These are phyloP conservation scores for Drosophila infuscata DNA, from an alignment of 2,888 invertebrate species.

Conservation along the genomic window DNA sequence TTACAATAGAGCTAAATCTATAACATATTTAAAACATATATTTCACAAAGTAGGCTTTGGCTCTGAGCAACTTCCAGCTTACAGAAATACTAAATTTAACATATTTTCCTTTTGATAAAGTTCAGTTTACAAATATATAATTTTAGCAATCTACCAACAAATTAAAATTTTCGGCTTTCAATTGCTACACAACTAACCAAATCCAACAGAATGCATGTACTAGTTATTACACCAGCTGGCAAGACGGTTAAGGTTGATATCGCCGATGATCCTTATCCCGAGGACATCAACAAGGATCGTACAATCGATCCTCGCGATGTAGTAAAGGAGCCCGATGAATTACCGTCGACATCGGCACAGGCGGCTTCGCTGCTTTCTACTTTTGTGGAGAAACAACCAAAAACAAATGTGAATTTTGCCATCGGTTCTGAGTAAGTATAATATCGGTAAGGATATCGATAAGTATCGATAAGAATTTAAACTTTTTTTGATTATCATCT, in stretches of 20 bases:
- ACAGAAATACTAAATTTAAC: background rate
- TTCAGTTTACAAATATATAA: constrained; percentile 8
- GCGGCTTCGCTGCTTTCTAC: background rate
- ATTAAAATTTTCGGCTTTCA: constrained; percentile 45
- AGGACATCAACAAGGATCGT: background rate
- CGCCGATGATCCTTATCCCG: constrained; percentile 33
- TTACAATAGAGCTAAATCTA: background rate
- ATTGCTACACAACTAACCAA: background rate
- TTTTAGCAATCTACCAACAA: constrained; percentile 45
- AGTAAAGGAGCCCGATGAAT: constrained; percentile 1
- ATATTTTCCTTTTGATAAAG: background rate
- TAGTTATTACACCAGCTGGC: constrained; percentile 62
- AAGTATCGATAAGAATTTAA: too few relatives aligned
- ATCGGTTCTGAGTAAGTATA: background rate
- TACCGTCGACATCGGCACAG: constrained; percentile 7
- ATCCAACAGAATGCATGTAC: constrained; percentile 52
- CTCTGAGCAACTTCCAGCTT: background rate
- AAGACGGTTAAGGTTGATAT: constrained; percentile 51
- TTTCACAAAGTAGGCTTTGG: background rate
- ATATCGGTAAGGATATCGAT: background rate
- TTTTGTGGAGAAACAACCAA: background rate
- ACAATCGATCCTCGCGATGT: background rate
- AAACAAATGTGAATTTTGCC: background rate
- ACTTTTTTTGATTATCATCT: background rate
- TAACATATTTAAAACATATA: background rate